Evolutionary conservation across 2,797 vertebrate genomes (phyloP).

Genomic region (Dromococcyx pavoninus): DNA sequence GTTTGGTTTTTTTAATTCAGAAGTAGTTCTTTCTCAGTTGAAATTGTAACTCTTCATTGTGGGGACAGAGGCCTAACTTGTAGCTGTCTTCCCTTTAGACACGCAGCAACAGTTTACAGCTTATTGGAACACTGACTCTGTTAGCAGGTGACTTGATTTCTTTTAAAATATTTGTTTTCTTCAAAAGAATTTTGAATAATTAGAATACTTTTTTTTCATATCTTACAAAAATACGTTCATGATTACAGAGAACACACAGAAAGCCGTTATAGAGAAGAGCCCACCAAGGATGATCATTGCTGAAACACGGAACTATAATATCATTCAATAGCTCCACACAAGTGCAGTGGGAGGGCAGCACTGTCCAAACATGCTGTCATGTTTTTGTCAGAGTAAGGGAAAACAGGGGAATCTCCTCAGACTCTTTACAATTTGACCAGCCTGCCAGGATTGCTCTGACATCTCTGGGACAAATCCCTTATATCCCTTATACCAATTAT

Average conservation of each 20-base stretch:
- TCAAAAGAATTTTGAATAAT: not conserved
- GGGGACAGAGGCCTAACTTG: not conserved
- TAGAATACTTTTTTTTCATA: not conserved
- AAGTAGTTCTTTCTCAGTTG: not conserved
- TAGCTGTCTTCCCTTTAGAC: not conserved
- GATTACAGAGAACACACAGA: not conserved
- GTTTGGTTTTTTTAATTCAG: not conserved
- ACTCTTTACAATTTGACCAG: no score
- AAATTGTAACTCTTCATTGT: not conserved
- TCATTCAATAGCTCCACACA: not conserved
- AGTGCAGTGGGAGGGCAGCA: not conserved
- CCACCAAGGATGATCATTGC: not conserved
- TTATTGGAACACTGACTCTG: not conserved
- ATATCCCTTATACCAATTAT: no score
- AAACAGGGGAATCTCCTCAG: no score
- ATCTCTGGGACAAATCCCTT: no score
- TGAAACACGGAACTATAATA: not conserved
- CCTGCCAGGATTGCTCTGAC: no score
- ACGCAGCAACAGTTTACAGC: not conserved
- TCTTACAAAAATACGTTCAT: not conserved
- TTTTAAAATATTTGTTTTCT: not conserved
- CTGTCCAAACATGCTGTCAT: not conserved
- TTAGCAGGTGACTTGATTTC: not conserved
- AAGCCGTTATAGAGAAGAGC: not conserved
- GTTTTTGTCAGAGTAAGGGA: no score